These are phyloP conservation scores for Drosophila borealis DNA, from an alignment of 2,888 invertebrate genomes.

Conservation along the genomic window DNA sequence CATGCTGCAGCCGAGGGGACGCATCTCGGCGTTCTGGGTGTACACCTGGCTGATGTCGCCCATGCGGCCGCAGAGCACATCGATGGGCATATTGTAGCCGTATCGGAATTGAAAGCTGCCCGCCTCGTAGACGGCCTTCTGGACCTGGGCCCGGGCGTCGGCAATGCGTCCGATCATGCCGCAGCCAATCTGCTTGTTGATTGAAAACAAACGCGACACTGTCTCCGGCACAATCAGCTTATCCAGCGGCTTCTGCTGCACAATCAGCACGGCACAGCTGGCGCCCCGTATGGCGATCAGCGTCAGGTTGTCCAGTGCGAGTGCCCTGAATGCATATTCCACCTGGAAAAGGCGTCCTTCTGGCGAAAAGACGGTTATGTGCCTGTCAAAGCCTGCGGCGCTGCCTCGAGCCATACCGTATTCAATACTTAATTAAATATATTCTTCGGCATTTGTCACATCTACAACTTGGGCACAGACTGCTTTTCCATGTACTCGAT, in stretches of 20 bases:
- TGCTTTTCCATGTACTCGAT: no score
- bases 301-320: background rate
- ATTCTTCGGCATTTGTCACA: no score
- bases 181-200: background rate
- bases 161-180: background rate
- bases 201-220: background rate
- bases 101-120: rapidly evolving
- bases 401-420: background rate
- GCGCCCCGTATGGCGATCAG: background rate
- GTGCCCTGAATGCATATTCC: background rate
- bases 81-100: background rate
- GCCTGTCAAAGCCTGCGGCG: background rate
- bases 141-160: background rate
- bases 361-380: background rate
- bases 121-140: background rate
- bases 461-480: no score
- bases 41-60: slow-evolving; percentile 1
- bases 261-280: background rate
- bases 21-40: background rate
- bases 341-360: slow-evolving; percentile 1
- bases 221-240: background rate
- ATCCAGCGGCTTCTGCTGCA: background rate
- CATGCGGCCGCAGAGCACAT: background rate
- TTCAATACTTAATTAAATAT: no score
- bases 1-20: background rate